phyloP scores from a whole-genome alignment of 35 echinoderm and acorn worm species.

The Acanthaster planci region DNA sequence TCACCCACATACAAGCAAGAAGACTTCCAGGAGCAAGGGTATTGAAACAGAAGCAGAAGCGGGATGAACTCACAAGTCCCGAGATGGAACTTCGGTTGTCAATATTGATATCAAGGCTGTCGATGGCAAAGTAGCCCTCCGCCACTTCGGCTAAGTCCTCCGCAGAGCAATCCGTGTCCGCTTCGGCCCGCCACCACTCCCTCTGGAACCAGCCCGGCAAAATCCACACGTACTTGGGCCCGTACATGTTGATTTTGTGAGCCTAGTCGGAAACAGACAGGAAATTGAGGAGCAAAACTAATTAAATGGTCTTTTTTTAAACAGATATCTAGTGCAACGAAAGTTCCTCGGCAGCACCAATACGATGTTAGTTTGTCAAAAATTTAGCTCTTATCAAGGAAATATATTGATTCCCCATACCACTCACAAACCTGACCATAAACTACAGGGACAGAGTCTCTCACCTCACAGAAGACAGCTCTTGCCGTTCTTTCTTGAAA shows the following conservation, averaged over 20 bases:
- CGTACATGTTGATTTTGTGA: slow-evolving; percentile 81
- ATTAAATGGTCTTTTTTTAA: no score
- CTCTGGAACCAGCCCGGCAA: slow-evolving; percentile 80
- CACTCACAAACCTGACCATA: no score
- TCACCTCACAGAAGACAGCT: slow-evolving; percentile 94
- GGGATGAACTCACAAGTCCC: slow-evolving; percentile 83
- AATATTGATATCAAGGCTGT: slow-evolving; percentile 70
- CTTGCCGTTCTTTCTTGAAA: slow-evolving; percentile 90
- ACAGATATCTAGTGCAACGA: no score
- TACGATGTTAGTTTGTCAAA: no score
- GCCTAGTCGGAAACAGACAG: slow-evolving; percentile 52
- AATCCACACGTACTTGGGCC: slow-evolving; percentile 87
- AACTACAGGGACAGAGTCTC: background rate
- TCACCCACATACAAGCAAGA: no score
- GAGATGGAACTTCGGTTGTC: slow-evolving; percentile 67
- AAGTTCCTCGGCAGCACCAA: no score
- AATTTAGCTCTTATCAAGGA: no score
- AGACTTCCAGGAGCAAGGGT: no score
- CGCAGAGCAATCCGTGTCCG: slow-evolving; percentile 57
- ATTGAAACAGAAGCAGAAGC: no score
- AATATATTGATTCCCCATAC: no score
- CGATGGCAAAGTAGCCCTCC: slow-evolving; percentile 83
- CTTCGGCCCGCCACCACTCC: slow-evolving; percentile 66
- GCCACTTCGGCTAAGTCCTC: slow-evolving; percentile 57
- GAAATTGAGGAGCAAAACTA: background rate